A percentile compares a stretch with the other conserved stretches of the same genome.
Evolutionary conservation across 1,140 invertebrate species (phyloP).

Genomic region (Drosophila gunungcola): DNA sequence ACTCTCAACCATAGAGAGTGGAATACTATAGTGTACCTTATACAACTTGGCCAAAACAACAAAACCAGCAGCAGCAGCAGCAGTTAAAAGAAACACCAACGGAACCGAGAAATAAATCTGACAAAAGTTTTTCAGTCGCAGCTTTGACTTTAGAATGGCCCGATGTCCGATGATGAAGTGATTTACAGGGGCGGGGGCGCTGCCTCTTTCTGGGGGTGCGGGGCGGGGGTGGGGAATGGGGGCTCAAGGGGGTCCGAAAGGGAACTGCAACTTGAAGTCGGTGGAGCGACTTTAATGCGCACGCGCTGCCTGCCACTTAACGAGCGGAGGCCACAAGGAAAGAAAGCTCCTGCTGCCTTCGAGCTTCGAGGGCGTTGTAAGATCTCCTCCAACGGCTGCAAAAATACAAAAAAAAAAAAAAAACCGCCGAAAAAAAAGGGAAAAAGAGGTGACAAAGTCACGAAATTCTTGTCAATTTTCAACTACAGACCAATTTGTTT

Average conservation of each 20-base stretch:
- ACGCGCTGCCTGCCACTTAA: constrained; percentile 81
- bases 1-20: background rate
- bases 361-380: constrained; percentile 79
- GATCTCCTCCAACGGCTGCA: constrained; percentile 49
- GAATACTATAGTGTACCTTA: constrained; percentile 5
- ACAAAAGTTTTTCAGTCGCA: constrained; percentile 71
- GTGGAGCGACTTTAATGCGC: constrained; percentile 68
- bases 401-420: constrained; percentile 2
- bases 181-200: constrained; percentile 49
- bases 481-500: constrained; percentile 85
- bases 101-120: constrained; percentile 70
- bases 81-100: constrained; percentile 27
- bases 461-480: constrained; percentile 85
- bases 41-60: constrained; percentile 39
- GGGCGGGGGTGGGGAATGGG: background rate
- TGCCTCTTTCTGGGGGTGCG: constrained; percentile 2
- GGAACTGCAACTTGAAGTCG: constrained; percentile 23
- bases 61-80: constrained; percentile 29
- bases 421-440: constrained; percentile 32
- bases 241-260: background rate
- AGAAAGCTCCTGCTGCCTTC: constrained; percentile 67
- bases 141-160: constrained; percentile 75
- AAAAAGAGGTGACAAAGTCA: constrained; percentile 85
- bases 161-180: constrained; percentile 75
- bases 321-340: constrained; percentile 64